Percentiles rank a stretch among this genome's conserved stretches.
These are phyloP conservation scores for Chauna torquata DNA, from an alignment of 2,113 vertebrate genomes.

Conservation along the genomic window DNA sequence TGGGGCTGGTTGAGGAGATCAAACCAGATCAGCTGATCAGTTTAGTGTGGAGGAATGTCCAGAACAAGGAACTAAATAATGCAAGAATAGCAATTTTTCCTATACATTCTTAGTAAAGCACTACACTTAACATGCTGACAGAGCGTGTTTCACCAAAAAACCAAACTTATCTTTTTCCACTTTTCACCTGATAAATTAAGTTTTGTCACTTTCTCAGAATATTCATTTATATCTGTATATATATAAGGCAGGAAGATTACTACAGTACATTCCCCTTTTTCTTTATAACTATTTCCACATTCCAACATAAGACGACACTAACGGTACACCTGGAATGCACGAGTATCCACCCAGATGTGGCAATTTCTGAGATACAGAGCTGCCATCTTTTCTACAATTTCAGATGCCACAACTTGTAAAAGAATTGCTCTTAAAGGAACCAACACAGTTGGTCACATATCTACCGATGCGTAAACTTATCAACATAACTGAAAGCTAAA, in stretches of 20 bases:
- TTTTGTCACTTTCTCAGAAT: not conserved
- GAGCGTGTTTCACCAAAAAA: not conserved
- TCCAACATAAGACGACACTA: not conserved
- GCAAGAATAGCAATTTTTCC: not conserved
- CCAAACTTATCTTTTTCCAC: not conserved
- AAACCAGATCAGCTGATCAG: not conserved
- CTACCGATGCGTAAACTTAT: not conserved
- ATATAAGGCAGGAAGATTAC: not conserved
- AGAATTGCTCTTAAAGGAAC: not conserved
- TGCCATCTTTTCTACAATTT: not conserved
- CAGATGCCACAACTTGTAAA: not conserved
- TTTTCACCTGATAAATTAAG: not conserved
- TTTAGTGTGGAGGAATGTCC: not conserved
- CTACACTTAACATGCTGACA: not conserved
- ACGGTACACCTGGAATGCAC: not conserved
- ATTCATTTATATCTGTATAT: not conserved
- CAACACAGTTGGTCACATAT: not conserved
- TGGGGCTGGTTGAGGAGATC: not conserved
- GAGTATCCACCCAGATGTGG: not conserved
- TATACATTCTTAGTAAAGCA: not conserved
- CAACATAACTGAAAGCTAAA: not conserved
- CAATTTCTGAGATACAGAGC: not conserved
- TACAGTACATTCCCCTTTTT: not conserved
- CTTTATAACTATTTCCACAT: not conserved
- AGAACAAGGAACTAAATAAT: not conserved